Evolutionary conservation across 2,888 invertebrate species (phyloP).

Genomic region (Alsophila aescularia): DNA sequence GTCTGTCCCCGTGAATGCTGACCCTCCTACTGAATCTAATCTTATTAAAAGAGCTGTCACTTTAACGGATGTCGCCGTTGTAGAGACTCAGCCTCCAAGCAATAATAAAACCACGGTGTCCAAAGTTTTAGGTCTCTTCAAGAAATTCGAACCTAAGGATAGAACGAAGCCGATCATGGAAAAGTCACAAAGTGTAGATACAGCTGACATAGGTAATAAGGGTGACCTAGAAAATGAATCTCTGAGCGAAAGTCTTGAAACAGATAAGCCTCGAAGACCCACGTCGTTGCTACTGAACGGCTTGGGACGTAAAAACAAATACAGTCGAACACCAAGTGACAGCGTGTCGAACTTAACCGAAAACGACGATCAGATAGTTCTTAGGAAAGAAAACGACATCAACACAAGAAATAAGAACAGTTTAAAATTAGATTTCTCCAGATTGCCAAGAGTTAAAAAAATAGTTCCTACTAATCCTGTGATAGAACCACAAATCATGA

Average conservation of each 20-base stretch:
- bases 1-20: constrained; percentile 84
- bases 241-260: constrained; percentile 50
- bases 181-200: constrained; percentile 53
- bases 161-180: constrained; percentile 63
- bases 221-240: constrained; percentile 46
- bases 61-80: constrained; percentile 86
- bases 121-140: constrained; percentile 90
- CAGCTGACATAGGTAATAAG: constrained; percentile 43
- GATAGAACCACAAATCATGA: constrained; percentile 80
- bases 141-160: constrained; percentile 87
- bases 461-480: constrained; percentile 83
- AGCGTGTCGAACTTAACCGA: constrained; percentile 56
- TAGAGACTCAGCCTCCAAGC: constrained; percentile 63
- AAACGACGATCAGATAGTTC: constrained; percentile 54
- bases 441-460: constrained; percentile 84
- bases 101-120: constrained; percentile 88
- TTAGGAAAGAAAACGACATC: constrained; percentile 64
- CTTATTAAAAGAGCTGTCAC: constrained; percentile 89
- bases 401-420: constrained; percentile 70
- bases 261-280: constrained; percentile 81
- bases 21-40: constrained; percentile 86
- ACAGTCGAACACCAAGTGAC: constrained; percentile 76
- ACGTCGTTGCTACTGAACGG: constrained; percentile 82
- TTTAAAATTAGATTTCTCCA: constrained; percentile 86
- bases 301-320: constrained; percentile 79